phyloP scores from a whole-genome alignment of 2,797 vertebrate species.

The Rachycentron canadum region DNA sequence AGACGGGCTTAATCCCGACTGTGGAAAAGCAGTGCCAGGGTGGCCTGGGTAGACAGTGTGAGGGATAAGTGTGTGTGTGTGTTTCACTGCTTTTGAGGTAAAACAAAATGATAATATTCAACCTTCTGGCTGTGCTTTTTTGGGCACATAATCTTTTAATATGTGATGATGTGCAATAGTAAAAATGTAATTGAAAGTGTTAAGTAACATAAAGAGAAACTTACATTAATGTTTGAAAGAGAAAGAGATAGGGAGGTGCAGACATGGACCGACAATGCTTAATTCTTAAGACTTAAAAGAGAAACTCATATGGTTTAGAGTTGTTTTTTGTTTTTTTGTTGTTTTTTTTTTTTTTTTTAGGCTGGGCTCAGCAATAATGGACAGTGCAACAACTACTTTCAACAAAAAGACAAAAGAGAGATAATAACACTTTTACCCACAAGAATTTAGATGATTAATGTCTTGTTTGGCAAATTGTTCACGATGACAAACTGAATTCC shows the following conservation, averaged over 20 bases:
- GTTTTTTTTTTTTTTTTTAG: too few species aligned
- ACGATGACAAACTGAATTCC: neutral
- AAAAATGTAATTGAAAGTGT: neutral
- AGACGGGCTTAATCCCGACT: conserved; percentile 70
- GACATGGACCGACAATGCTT: neutral
- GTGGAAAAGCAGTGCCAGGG: conserved; percentile 22
- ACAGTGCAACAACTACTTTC: neutral
- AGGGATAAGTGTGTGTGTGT: conserved; percentile 1
- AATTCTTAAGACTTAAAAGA: neutral
- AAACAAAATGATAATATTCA: conserved; percentile 9
- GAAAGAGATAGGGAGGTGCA: neutral
- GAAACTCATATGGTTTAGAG: neutral
- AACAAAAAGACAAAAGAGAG: neutral
- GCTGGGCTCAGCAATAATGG: neutral
- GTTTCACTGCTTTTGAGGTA: conserved; percentile 39
- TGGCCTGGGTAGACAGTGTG: neutral
- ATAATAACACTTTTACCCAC: neutral
- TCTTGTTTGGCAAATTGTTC: neutral
- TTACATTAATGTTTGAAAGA: neutral
- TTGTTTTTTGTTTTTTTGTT: neutral
- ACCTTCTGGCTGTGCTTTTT: conserved; percentile 18
- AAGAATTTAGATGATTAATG: neutral
- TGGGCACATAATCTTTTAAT: neutral
- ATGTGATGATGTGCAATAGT: neutral
- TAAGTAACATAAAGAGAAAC: neutral